phyloP scores from a whole-genome alignment of 2,113 vertebrate species.

The Barnardius zonarius region DNA sequence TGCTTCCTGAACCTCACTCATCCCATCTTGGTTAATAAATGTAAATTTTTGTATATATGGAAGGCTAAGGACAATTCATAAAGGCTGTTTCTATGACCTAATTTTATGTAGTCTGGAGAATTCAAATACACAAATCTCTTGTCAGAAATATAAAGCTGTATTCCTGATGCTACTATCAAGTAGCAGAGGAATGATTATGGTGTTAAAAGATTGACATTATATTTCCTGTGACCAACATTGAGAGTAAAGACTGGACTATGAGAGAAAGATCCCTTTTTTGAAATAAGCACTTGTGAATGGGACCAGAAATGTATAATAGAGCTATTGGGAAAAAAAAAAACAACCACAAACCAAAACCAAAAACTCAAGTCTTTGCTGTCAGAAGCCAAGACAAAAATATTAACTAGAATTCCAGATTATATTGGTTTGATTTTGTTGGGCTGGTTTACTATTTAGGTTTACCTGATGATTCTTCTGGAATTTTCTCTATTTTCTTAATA shows the following conservation, averaged over 20 bases:
- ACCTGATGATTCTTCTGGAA: neutral
- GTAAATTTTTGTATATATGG: neutral
- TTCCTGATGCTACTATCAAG: neutral
- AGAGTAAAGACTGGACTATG: neutral
- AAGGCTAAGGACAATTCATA: neutral
- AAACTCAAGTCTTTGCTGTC: no score
- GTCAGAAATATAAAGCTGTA: neutral
- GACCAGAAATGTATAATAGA: neutral
- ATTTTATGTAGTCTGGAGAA: neutral
- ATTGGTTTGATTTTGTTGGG: neutral
- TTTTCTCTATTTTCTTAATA: neutral
- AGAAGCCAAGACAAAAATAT: neutral
- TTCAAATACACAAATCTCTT: neutral
- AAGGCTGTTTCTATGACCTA: neutral
- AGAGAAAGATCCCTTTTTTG: neutral
- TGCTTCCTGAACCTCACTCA: neutral
- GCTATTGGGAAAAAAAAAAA: neutral
- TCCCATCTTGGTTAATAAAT: neutral
- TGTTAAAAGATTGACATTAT: neutral
- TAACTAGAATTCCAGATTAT: neutral
- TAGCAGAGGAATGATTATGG: neutral
- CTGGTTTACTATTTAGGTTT: neutral
- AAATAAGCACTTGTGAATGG: neutral
- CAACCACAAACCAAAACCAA: no score
- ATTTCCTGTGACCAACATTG: neutral